Percentiles rank a stretch among this genome's conserved stretches.
phyloP scores from a whole-genome alignment of 2,888 invertebrate genomes.

The Temnothorax rugatulus region DNA sequence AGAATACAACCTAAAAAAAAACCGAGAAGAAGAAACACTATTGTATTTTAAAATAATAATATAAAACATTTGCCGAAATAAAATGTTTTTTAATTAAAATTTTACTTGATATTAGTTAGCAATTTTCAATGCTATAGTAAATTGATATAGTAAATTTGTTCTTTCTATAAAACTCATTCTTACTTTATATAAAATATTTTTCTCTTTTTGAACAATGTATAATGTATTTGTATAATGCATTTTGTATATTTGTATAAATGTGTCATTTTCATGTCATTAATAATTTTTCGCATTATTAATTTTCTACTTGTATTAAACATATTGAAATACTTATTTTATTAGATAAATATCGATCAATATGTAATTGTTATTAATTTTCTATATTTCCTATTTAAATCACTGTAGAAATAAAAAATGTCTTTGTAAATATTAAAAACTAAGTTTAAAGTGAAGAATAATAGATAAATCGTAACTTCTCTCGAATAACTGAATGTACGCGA shows the following conservation, averaged over 20 bases:
- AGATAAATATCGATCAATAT: background rate
- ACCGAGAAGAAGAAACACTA: background rate
- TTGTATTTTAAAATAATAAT: background rate
- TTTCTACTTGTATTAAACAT: background rate
- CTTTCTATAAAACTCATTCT: background rate
- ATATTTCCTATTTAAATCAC: background rate
- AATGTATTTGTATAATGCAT: no score
- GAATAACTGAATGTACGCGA: background rate
- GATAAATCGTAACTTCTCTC: background rate
- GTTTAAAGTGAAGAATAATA: background rate
- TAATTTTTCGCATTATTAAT: conserved; percentile 6
- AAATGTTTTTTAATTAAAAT: background rate
- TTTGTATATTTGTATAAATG: background rate
- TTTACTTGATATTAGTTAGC: background rate
- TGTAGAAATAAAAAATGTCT: background rate
- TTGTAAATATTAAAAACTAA: background rate
- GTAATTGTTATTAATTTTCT: background rate
- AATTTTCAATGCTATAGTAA: background rate
- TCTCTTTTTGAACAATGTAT: background rate
- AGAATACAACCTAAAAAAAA: background rate
- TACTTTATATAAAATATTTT: background rate
- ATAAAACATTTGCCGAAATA: conserved; percentile 8
- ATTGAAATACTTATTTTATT: background rate
- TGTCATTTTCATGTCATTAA: background rate
- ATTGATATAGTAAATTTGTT: background rate